Base-by-base conservation (phyloP, 2,797 vertebrate genomes). In the Centroberyx gerrardi region DNA sequence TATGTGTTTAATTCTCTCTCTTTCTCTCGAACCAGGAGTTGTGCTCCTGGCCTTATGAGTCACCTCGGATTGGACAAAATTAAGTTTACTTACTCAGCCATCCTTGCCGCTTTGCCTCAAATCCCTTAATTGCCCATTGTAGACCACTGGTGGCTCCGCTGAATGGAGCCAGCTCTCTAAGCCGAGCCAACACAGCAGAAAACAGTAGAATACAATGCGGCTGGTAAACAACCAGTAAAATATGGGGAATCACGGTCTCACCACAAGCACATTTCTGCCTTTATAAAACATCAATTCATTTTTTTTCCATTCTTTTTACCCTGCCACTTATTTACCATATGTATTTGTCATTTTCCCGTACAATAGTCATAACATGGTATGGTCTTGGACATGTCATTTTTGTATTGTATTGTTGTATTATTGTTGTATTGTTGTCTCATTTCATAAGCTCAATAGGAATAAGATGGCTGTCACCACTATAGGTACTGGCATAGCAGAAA, bases 111-210 rank as follows among this genome's bases (percentile, higher is more conserved):
- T 38, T 65, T 3, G 22, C 76, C 84, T 82, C 62, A 88, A 84
- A 91, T 87, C 88, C 82, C 85, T 76, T 90, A 90, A 90, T 88
- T 91, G 84, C 65, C 49, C 49, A 58, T 64, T 81, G 85, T 83
- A 72, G 66, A 83, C 48, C 40, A 46, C 74, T 79, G 69, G 54
- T 70, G 53, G 81, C 76, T 69, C 67, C 31, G 68, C 67, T 22
- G 64, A 74, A 84, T 74, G 66, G 48, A 61, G 74, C 76, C 55
- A 67, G 65, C 62, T 58, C 54, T 65, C 56, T 13, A 27, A 60
- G 38, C 15, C 8, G 40, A 81, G 60, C 31, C 66, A 65, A 62
- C 55, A 70, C 71, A 63, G 68, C 8, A 44, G 8, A n/a, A 15
- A 48, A 38, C 52, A 56, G 49, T 6, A 22, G 6, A 42, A 33